These are phyloP conservation scores for Nothura maculosa DNA, from an alignment of 2,797 vertebrate species.

Conservation along the genomic window DNA sequence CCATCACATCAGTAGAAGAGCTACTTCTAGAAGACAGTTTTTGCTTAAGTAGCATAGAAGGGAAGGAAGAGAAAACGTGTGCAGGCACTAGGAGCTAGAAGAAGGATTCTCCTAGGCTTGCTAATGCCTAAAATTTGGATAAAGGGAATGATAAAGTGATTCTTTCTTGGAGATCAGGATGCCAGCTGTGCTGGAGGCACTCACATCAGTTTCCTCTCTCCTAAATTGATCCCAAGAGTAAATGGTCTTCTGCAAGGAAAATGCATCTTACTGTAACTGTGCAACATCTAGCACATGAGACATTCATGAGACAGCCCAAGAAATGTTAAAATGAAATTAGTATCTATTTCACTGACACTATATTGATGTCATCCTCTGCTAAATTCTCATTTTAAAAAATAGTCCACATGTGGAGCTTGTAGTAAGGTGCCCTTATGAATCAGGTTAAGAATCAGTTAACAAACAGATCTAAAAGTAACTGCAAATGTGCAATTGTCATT, in stretches of 20 bases:
- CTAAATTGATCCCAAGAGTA: neutral
- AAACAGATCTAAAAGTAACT: neutral
- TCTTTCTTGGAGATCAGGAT: neutral
- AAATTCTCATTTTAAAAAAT: neutral
- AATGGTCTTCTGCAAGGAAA: neutral
- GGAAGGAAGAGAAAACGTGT: neutral
- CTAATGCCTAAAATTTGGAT: fast-evolving
- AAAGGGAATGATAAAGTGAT: neutral
- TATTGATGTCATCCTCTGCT: neutral
- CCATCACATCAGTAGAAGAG: neutral
- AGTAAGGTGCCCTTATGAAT: neutral
- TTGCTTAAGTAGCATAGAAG: neutral
- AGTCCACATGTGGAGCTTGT: neutral
- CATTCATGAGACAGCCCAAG: neutral
- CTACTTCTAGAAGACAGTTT: neutral
- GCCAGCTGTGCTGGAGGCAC: neutral
- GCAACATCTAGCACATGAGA: neutral
- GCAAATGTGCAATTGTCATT: neutral
- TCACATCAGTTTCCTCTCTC: neutral
- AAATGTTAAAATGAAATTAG: neutral
- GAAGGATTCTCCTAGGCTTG: neutral
- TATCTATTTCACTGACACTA: neutral
- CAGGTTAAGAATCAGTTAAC: neutral
- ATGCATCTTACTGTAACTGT: neutral
- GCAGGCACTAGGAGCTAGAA: neutral